Evolutionary conservation across 2,113 vertebrate genomes (phyloP).

Genomic region (Hyperopisus bebe): DNA sequence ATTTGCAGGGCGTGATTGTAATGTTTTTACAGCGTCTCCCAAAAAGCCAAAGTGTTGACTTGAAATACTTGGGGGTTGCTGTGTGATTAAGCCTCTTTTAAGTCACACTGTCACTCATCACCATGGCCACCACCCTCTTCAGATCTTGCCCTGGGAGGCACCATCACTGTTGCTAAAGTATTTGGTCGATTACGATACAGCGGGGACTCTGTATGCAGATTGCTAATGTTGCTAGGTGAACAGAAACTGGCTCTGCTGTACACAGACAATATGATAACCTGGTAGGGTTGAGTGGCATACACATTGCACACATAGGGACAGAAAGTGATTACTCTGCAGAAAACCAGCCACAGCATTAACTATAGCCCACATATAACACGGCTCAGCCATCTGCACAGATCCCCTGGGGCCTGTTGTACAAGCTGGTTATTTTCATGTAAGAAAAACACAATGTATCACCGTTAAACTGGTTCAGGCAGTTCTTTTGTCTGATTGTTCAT

Average conservation of each 20-base stretch:
- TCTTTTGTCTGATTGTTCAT: conserved; percentile 38
- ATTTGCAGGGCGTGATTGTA: not conserved
- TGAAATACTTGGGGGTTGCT: conserved; percentile 58
- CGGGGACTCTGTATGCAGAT: conserved; percentile 21
- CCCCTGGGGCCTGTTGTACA: not conserved
- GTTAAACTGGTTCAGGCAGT: conserved; percentile 54
- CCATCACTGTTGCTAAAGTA: conserved; percentile 48
- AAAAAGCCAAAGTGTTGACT: conserved; percentile 48
- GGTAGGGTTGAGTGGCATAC: conserved; percentile 12
- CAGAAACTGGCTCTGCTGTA: not conserved
- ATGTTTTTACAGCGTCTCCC: conserved; percentile 19
- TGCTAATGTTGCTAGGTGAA: not conserved
- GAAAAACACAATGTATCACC: conserved; percentile 22
- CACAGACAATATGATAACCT: not conserved
- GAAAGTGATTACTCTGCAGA: conserved; percentile 46
- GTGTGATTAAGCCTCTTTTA: conserved; percentile 64
- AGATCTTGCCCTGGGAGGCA: conserved; percentile 48
- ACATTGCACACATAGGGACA: conserved; percentile 24
- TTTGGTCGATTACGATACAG: conserved; percentile 20
- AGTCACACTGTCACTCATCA: conserved; percentile 57
- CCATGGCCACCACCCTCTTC: conserved; percentile 40
- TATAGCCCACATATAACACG: conserved; percentile 18
- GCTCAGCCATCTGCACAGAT: not conserved
- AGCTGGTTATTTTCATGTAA: conserved; percentile 12
- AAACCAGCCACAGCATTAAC: conserved; percentile 1